Percentiles rank a stretch among this genome's conserved stretches.
Conservation (phyloP, 2,888 invertebrate species). For the Metalampra italica region DNA sequence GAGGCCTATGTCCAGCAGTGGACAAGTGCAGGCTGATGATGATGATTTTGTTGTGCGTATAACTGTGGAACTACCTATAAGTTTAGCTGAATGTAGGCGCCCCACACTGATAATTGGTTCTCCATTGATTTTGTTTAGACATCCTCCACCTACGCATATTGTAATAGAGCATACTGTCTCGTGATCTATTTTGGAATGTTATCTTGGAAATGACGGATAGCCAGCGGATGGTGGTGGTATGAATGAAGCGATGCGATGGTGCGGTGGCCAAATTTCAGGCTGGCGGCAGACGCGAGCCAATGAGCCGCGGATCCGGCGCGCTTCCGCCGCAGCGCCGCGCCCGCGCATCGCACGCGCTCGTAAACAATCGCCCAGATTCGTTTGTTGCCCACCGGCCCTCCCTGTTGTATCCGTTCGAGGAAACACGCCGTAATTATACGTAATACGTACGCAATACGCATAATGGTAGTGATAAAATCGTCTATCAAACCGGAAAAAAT, state of each 20-base stretch:
- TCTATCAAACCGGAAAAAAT: conserved; percentile 1
- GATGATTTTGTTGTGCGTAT: too few species aligned
- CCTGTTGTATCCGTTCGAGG: conserved; percentile 13
- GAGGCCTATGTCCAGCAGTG: too few species aligned
- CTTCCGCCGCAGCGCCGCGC: conserved; percentile 49
- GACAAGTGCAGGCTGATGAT: too few species aligned
- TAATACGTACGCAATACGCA: conserved; percentile 9
- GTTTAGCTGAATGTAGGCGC: too few species aligned
- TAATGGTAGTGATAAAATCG: conserved; percentile 6
- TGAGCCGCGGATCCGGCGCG: conserved; percentile 71
- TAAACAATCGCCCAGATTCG: conserved; percentile 65
- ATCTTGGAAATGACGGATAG: conserved; percentile 27
- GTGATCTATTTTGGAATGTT: background rate
- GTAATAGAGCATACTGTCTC: background rate
- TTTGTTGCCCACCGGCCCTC: conserved; percentile 31
- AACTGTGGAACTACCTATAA: too few species aligned
- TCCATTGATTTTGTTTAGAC: conserved; percentile 1
- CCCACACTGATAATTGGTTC: background rate
- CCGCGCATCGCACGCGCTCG: conserved; percentile 50
- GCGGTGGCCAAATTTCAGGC: conserved; percentile 53
- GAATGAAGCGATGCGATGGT: conserved; percentile 49
- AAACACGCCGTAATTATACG: conserved; percentile 22
- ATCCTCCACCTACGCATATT: background rate
- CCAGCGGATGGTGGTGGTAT: conserved; percentile 39
- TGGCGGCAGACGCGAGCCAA: conserved; percentile 53